phyloP scores from a whole-genome alignment of 2,797 vertebrate species.

The Miichthys miiuy region DNA sequence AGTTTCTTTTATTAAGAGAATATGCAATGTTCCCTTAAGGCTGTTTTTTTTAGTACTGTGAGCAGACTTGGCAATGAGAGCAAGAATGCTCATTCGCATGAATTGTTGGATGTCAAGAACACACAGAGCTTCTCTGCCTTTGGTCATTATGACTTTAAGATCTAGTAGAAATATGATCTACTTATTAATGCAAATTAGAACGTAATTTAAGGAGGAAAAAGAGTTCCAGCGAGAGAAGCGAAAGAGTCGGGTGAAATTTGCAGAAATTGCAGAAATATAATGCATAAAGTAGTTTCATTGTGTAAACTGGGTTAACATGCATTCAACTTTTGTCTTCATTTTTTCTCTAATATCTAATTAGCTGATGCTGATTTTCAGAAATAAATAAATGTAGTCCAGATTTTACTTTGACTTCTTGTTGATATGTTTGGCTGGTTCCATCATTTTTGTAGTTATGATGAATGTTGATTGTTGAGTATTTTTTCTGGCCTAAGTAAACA shows the following conservation, averaged over 20 bases:
- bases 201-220: background rate
- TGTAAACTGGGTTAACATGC: background rate
- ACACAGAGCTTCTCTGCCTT: background rate
- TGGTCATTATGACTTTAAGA: background rate
- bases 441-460: background rate
- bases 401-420: background rate
- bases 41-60: conserved; percentile 27
- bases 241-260: background rate
- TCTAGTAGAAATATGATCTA: background rate
- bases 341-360: background rate
- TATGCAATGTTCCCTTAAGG: conserved; percentile 12
- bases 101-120: conserved; percentile 21
- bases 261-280: background rate
- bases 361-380: background rate
- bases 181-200: conserved; percentile 3
- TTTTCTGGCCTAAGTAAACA: background rate
- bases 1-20: conserved; percentile 17
- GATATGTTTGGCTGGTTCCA: background rate
- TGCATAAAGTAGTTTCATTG: background rate
- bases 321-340: background rate
- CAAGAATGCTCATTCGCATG: conserved; percentile 18
- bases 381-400: background rate
- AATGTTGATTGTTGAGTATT: background rate
- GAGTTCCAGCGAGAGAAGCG: background rate
- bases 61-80: conserved; percentile 24